Base-by-base conservation (phyloP, 2,888 invertebrate species). In the Tanytarsus gracilentus region DNA sequence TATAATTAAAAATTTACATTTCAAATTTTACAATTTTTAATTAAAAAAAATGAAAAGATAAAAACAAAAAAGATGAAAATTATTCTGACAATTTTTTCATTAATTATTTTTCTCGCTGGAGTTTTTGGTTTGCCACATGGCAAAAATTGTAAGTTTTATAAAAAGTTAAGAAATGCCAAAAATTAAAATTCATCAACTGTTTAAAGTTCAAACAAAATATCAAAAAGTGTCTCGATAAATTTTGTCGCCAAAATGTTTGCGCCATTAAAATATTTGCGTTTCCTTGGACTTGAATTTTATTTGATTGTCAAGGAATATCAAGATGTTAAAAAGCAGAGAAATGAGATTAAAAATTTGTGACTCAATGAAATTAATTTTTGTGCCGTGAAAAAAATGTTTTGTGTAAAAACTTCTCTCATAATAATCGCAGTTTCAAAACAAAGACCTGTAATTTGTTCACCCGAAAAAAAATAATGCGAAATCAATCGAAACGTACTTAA, bases 131-230 rank as follows among this genome's bases (percentile, higher is more conserved):
- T 56, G 27, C 55, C 55, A 40, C 55, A 56, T 25, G 55, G 55
- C 26, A 40, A 56, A 40, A 56, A 40, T 56, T 56, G 55, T 56
- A 56, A 56, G 55, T 56, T 29, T 52, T 29, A 18, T 49, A 44
- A 18, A 23, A 18, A 44, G 23, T 44, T 21, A 44, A 44, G 9
- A 40, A n/a, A 33, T 11, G 9, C 33, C n/a, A n/a, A n/a, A n/a
- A n/a, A 11, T 33, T 33, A 33, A 11, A 11, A 33, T 33, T 33
- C n/a, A 11, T 30, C 11, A 36, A 36, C 16, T 36, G 11, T 36
- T 36, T 33, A 33, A n/a, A n/a, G n/a, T n/a, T n/a, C n/a, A n/a
- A n/a, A n/a, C n/a, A n/a, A n/a, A n/a, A n/a, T n/a, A n/a, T n/a
- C n/a, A n/a, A n/a, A n/a, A n/a, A n/a, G n/a, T n/a, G n/a, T n/a